These are phyloP conservation scores for Oryzias javanicus DNA, from an alignment of 2,113 vertebrate genomes.

Conservation along the genomic window DNA sequence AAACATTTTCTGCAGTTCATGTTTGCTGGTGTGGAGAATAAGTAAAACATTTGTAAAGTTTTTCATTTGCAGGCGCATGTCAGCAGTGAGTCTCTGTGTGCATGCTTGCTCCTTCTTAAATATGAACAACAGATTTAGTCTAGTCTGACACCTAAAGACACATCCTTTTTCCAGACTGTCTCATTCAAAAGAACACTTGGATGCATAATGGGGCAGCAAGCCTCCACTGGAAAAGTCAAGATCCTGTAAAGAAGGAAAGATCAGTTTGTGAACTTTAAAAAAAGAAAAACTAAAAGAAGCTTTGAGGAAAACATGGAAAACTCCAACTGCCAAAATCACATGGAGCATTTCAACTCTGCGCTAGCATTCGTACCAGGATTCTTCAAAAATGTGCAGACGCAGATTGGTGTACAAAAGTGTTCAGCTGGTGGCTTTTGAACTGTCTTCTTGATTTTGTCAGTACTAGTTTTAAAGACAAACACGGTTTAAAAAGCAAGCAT, in stretches of 20 bases:
- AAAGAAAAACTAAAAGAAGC: too few relatives aligned
- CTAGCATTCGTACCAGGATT: neutral
- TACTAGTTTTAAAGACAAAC: neutral
- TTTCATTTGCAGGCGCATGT: neutral
- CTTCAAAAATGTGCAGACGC: neutral
- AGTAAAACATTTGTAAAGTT: neutral
- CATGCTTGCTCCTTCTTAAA: slow-evolving; percentile 53
- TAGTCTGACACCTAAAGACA: slow-evolving; percentile 9
- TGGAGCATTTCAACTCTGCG: neutral
- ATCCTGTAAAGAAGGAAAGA: slow-evolving; percentile 24
- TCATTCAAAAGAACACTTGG: too few relatives aligned
- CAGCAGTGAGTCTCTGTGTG: slow-evolving; percentile 21
- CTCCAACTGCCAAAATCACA: too few relatives aligned
- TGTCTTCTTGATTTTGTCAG: neutral
- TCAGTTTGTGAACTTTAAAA: too few relatives aligned
- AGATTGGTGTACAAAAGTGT: neutral
- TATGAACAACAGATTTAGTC: neutral
- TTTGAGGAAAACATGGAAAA: too few relatives aligned
- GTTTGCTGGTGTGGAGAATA: neutral
- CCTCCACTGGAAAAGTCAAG: slow-evolving; percentile 11
- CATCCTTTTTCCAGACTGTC: neutral
- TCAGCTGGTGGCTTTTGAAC: neutral
- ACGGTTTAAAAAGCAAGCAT: slow-evolving; percentile 63
- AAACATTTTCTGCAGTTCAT: neutral
- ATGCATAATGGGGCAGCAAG: neutral